Conservation (phyloP, 2,888 invertebrate species). For the Eupithecia insigniata region DNA sequence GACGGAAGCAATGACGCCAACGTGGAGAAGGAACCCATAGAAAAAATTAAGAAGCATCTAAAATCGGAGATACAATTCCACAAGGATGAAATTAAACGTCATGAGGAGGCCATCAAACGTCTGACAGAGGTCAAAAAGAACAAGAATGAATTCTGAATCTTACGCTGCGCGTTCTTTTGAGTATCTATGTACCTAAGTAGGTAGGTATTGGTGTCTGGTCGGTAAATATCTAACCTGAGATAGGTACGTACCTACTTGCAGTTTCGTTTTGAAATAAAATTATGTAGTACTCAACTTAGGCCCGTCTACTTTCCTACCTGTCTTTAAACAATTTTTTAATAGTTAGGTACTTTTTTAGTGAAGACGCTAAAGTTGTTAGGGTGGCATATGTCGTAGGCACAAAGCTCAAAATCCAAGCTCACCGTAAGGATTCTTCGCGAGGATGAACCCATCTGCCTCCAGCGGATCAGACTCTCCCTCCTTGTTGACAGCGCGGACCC, state of each 20-base stretch:
- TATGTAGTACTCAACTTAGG: neutral
- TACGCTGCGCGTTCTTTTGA: neutral
- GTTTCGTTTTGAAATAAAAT: neutral
- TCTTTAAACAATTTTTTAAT: neutral
- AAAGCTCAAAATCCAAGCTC: constrained; percentile 46
- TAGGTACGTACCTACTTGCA: neutral
- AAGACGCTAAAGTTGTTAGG: neutral
- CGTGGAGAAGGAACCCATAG: neutral
- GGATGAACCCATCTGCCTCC: constrained; percentile 93
- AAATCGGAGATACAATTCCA: neutral
- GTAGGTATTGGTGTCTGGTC: neutral
- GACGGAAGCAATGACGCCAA: neutral
- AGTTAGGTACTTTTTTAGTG: too few relatives aligned
- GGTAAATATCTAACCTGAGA: neutral
- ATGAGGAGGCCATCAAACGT: neutral
- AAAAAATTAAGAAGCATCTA: neutral
- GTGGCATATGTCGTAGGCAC: neutral
- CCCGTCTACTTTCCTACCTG: neutral
- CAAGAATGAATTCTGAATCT: neutral
- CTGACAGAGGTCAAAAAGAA: neutral
- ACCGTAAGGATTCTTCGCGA: constrained; percentile 99
- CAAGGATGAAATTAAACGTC: neutral
- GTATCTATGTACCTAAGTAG: neutral
- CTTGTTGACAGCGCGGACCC: constrained; percentile 98
- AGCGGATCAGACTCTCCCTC: constrained; percentile 98